phyloP scores from a whole-genome alignment of 1,140 invertebrate species.

The Adoxophyes honmai region DNA sequence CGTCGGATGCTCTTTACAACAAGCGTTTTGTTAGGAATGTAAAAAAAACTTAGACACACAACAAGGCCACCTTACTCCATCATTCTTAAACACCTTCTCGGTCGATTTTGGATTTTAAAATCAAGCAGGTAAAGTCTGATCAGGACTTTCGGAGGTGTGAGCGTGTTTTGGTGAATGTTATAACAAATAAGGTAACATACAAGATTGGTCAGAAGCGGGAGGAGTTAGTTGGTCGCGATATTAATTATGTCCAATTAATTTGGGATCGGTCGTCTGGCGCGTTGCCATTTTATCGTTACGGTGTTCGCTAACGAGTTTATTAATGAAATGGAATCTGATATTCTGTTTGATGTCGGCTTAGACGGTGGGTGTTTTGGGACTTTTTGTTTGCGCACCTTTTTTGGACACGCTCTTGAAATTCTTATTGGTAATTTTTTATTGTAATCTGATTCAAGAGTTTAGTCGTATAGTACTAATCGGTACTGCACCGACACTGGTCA shows the following conservation, averaged over 20 bases:
- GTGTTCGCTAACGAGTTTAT: conserved; percentile 34
- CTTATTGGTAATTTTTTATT: too few species aligned
- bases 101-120: conserved; percentile 31
- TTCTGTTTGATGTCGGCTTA: background rate
- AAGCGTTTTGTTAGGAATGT: conserved; percentile 75
- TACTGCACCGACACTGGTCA: too few species aligned
- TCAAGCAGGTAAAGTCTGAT: background rate
- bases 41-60: conserved; percentile 75
- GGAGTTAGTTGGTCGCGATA: conserved; percentile 71
- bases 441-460: too few species aligned
- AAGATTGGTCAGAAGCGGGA: conserved; percentile 60
- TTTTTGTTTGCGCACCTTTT: too few species aligned
- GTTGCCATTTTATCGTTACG: conserved; percentile 50
- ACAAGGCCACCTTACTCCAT: conserved; percentile 47
- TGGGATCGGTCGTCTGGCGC: conserved; percentile 55
- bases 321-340: conserved; percentile 14
- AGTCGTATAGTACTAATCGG: too few species aligned
- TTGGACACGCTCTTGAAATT: too few species aligned
- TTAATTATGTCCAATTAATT: conserved; percentile 76
- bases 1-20: conserved; percentile 73
- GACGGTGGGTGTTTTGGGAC: too few species aligned
- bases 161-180: conserved; percentile 25
- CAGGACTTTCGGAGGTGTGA: conserved; percentile 1
- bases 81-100: conserved; percentile 11
- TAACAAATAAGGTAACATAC: conserved; percentile 63